These are phyloP conservation scores for Cossypha niveicapilla DNA, from an alignment of 2,797 vertebrate genomes.

Conservation along the genomic window DNA sequence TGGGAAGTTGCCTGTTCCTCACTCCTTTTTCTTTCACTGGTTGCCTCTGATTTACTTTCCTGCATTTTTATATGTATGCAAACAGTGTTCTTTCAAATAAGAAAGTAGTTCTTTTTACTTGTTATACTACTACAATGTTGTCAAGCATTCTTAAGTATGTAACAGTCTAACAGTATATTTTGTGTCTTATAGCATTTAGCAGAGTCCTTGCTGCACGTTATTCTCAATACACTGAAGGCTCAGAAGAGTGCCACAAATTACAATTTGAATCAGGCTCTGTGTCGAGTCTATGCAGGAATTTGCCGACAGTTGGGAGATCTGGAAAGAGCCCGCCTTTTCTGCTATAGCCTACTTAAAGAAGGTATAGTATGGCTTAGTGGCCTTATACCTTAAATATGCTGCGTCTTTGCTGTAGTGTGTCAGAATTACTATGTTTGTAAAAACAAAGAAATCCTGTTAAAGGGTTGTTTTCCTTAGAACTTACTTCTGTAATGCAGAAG, in stretches of 20 bases:
- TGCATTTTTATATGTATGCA: neutral
- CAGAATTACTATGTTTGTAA: neutral
- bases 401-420: neutral
- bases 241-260: slow-evolving; percentile 70
- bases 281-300: slow-evolving; percentile 87
- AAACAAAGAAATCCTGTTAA: neutral
- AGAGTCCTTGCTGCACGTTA: slow-evolving; percentile 77
- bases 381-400: neutral
- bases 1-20: neutral
- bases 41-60: neutral
- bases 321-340: slow-evolving; percentile 86
- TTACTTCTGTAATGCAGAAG: neutral
- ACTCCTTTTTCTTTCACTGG: neutral
- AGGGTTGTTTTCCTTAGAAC: neutral
- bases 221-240: slow-evolving; percentile 82
- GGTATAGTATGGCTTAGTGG: slow-evolving; percentile 67
- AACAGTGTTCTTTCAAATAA: neutral
- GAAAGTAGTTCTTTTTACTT: neutral
- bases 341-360: slow-evolving; percentile 88
- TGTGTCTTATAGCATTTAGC: slow-evolving; percentile 70
- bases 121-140: neutral
- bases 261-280: slow-evolving; percentile 82
- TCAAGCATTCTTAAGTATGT: neutral
- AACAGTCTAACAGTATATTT: neutral
- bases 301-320: slow-evolving; percentile 85